Percentiles rank a stretch among this genome's conserved stretches.
Conservation (phyloP, 2,888 invertebrate genomes). For the Entomobrya proxima region DNA sequence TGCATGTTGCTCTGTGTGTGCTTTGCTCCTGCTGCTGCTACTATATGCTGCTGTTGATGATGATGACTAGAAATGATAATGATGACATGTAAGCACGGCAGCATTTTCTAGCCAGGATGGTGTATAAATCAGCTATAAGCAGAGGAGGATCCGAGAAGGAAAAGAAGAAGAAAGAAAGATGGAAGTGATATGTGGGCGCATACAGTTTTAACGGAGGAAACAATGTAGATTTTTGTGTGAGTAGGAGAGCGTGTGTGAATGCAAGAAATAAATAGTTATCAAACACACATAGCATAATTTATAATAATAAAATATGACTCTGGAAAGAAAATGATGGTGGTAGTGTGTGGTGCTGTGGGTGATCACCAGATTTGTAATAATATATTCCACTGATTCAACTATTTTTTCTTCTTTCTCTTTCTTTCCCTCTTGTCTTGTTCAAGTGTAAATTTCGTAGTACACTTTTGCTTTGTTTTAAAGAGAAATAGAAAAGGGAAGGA, state of each 20-base stretch:
- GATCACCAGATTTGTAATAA: slow-evolving; percentile 65
- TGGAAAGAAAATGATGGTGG: slow-evolving; percentile 36
- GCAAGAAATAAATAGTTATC: slow-evolving; percentile 51
- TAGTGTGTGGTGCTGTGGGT: slow-evolving; percentile 35
- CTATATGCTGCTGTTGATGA: background rate
- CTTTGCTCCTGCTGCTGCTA: background rate
- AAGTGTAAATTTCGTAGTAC: background rate
- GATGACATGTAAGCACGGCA: slow-evolving; percentile 7
- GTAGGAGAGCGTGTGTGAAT: slow-evolving; percentile 13
- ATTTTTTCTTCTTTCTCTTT: slow-evolving; percentile 29
- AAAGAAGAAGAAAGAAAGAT: slow-evolving; percentile 24
- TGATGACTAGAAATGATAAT: slow-evolving; percentile 5
- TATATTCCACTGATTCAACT: slow-evolving; percentile 51
- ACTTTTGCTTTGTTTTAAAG: background rate
- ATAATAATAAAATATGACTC: slow-evolving; percentile 42
- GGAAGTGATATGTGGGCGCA: slow-evolving; percentile 50
- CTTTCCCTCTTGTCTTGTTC: background rate
- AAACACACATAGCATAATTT: slow-evolving; percentile 34
- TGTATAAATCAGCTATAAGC: slow-evolving; percentile 46
- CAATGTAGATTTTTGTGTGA: background rate
- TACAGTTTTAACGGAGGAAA: background rate
- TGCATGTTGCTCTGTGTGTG: background rate
- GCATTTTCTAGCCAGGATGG: background rate
- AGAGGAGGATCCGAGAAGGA: background rate
- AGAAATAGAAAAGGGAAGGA: background rate